Evolutionary conservation across 2,113 vertebrate species (phyloP).

Genomic region (Megaptera novaeangliae): DNA sequence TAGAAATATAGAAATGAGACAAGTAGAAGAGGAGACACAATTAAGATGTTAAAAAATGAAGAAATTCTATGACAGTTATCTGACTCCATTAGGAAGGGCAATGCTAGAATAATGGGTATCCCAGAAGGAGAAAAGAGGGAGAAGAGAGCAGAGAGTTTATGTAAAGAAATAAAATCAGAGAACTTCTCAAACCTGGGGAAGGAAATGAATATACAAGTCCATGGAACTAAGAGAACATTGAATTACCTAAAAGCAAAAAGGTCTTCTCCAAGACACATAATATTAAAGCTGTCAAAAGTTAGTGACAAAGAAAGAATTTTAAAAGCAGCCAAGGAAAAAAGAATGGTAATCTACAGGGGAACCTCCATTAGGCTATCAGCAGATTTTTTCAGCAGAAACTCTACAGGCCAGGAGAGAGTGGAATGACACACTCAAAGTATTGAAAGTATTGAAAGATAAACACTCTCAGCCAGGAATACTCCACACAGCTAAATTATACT

Average conservation of each 20-base stretch:
- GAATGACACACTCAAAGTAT: neutral
- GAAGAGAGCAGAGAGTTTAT: neutral
- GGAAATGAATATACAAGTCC: neutral
- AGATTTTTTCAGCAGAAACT: neutral
- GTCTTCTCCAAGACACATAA: neutral
- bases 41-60: neutral
- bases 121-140: neutral
- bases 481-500: neutral
- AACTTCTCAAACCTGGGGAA: neutral
- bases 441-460: neutral
- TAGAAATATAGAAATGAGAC: neutral
- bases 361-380: neutral
- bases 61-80: neutral
- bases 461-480: neutral
- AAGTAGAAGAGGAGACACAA: neutral
- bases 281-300: neutral
- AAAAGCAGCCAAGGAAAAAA: neutral
- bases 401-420: neutral
- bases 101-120: neutral
- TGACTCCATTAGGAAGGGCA: neutral
- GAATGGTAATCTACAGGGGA: neutral
- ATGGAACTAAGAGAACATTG: neutral
- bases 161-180: neutral
- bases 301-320: neutral
- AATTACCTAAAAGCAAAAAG: neutral